A percentile compares a stretch with the other conserved stretches of the same genome.
Conservation (phyloP, 2,888 invertebrate species). For the Platypus cylindrus region DNA sequence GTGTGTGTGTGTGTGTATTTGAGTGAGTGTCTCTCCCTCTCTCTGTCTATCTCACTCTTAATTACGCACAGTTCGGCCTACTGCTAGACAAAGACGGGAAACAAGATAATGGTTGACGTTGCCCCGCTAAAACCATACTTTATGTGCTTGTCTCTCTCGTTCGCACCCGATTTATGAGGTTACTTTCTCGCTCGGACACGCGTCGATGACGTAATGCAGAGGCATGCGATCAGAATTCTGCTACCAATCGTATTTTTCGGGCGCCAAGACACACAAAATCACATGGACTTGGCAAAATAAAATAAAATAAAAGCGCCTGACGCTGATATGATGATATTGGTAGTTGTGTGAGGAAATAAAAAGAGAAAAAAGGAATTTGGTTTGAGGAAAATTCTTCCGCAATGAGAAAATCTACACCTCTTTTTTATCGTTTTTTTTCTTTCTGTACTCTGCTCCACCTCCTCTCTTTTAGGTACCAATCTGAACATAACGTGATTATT, state of each 20-base stretch:
- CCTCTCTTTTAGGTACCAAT: too few relatives aligned
- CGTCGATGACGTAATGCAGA: conserved; percentile 35
- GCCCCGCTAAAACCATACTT: conserved; percentile 40
- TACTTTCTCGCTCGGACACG: conserved; percentile 36
- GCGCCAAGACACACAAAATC: conserved; percentile 31
- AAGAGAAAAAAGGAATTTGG: too few relatives aligned
- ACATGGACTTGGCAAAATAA: conserved; percentile 18
- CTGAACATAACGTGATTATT: too few relatives aligned
- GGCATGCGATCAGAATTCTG: conserved; percentile 32
- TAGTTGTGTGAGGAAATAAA: too few relatives aligned
- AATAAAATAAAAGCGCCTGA: conserved; percentile 1
- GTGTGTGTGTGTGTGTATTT: too few relatives aligned
- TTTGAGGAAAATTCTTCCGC: too few relatives aligned
- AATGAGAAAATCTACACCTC: too few relatives aligned
- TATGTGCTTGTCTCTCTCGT: conserved; percentile 39
- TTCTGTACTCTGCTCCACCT: too few relatives aligned
- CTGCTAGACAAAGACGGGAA: conserved; percentile 25
- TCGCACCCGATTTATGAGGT: conserved; percentile 37
- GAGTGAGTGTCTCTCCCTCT: not conserved
- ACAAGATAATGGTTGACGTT: conserved; percentile 40
- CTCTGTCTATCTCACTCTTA: conserved; percentile 31
- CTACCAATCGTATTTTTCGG: conserved; percentile 32
- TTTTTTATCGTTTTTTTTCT: too few relatives aligned
- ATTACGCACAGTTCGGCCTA: conserved; percentile 1
- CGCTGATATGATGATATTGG: too few relatives aligned